A percentile compares a stretch with the other conserved stretches of the same genome.
These are phyloP conservation scores for Naja naja DNA, from an alignment of 2,113 vertebrate genomes.

Conservation along the genomic window DNA sequence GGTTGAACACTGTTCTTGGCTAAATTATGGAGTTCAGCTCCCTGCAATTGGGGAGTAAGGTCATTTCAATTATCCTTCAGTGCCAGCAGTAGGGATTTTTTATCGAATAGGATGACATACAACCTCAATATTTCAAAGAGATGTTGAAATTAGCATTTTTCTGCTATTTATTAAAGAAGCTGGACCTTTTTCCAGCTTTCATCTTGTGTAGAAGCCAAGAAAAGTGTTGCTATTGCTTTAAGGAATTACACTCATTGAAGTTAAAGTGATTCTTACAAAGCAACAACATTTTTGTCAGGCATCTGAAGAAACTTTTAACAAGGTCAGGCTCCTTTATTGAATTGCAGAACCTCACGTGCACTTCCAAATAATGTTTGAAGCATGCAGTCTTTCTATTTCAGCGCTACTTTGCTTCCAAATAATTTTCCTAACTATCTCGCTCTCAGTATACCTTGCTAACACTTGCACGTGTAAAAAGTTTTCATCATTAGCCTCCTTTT, in stretches of 20 bases:
- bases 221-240: neutral
- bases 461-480: constrained; percentile 16
- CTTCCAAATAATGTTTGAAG: neutral
- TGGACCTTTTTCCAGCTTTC: neutral
- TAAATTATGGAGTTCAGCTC: neutral
- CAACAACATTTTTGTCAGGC: neutral
- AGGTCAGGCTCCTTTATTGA: neutral
- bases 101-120: neutral
- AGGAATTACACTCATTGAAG: neutral
- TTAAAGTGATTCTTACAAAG: neutral
- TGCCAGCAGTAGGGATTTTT: neutral
- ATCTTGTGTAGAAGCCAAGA: neutral
- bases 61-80: neutral
- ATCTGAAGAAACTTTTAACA: neutral
- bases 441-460: neutral
- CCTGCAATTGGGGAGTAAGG: neutral
- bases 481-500: neutral
- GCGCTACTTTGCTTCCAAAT: neutral
- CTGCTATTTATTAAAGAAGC: neutral
- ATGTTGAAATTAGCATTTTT: constrained; percentile 1
- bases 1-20: neutral
- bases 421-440: neutral
- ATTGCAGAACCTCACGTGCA: neutral
- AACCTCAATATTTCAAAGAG: neutral
- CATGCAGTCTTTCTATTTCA: neutral